Percentiles rank a stretch among this genome's conserved stretches.
Conservation (phyloP, 2,113 vertebrate species). For the Cercopithecus mona region DNA sequence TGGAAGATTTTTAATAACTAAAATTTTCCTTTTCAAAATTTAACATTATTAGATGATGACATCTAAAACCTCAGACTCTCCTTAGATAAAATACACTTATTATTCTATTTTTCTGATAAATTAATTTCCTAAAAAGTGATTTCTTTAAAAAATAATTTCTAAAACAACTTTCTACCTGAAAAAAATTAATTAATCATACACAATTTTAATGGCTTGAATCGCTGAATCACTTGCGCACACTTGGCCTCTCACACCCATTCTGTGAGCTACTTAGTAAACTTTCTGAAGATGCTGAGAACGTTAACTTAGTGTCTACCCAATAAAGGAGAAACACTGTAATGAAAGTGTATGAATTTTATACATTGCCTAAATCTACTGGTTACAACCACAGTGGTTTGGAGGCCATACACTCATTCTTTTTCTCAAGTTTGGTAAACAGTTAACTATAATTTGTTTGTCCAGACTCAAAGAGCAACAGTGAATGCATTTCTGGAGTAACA, state of each 20-base stretch:
- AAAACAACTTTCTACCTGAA: neutral
- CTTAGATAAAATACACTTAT: slow-evolving; percentile 29
- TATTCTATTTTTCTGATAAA: neutral
- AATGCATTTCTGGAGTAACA: neutral
- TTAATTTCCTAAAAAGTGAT: slow-evolving; percentile 8
- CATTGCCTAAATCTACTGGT: neutral
- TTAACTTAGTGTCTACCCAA: neutral
- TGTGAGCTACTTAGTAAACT: neutral
- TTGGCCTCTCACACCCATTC: neutral
- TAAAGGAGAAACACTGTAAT: neutral
- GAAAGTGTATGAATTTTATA: neutral
- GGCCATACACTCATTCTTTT: neutral
- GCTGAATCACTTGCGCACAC: neutral
- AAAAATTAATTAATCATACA: neutral
- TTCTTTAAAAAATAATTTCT: neutral
- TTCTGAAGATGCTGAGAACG: neutral
- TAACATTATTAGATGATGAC: slow-evolving; percentile 31
- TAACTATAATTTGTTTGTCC: neutral
- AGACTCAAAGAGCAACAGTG: neutral
- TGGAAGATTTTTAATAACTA: neutral
- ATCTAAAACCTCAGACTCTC: neutral
- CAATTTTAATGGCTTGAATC: slow-evolving; percentile 3
- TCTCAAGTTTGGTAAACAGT: neutral
- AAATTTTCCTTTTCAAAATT: slow-evolving; percentile 22
- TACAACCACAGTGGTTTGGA: neutral